Evolutionary conservation across 2,113 vertebrate genomes (phyloP), one percentile per base, ranked within the genome.

Genomic region (Pterocles orientalis): DNA sequence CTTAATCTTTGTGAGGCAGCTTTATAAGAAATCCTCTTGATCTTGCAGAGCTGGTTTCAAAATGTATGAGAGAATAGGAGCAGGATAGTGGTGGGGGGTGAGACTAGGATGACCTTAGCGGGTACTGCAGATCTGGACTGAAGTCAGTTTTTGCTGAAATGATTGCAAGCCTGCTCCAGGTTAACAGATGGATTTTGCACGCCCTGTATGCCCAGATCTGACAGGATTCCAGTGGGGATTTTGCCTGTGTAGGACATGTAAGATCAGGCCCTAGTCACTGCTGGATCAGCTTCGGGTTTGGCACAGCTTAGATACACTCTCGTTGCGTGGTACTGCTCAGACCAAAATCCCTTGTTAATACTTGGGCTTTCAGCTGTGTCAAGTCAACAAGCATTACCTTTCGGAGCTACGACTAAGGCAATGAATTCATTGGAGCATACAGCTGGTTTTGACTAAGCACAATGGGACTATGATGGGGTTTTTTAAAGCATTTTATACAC

Each of bases 401-500:
- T 80, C 0, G 50, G 95, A 96, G 88, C 96, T 97, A 85, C 0
- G 4, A 87, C 91, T 94, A 88, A 97, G 95, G 96, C 97, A 96
- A 58, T 96, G 61, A 90, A 94, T 97, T 96, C 83, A 92, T 25
- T 36, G 90, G 96, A 97, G 76, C 86, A 97, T 96, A 92, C 82
- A 89, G 91, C 97, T 97, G 96, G 97, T 98, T 98, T 96, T 97
- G 97, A 97, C 94, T 95, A 98, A 98, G 98, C 98, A 98, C 98
- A 98, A 98, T 90, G 96, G 97, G 95, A 97, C 89, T 82, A 33
- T 14, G 79, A 94, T 94, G 86, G 92, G 34, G 96, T 98, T 98
- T 98, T 96, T 95, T 85, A 73, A 94, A 95, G 85, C 95, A 91
- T 98, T 98, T 98, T 98, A 97, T 98, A 98, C 95, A 95, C 97